Conservation (phyloP, 2,888 invertebrate genomes). For the Mamestra brassicae region DNA sequence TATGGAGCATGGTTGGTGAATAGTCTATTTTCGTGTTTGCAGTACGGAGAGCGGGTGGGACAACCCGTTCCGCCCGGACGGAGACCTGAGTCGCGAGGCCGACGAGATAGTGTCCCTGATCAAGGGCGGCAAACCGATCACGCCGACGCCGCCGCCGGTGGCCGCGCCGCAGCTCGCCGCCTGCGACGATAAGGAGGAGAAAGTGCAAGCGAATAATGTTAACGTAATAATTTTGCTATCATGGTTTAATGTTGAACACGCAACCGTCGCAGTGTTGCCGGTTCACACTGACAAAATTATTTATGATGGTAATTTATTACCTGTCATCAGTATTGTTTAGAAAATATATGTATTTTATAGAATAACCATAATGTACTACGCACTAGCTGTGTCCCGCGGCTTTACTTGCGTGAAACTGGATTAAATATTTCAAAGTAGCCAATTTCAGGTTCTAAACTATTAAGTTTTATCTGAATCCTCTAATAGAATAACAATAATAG, state of each 20-base stretch:
- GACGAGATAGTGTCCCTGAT: conserved; percentile 99
- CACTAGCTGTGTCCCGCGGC: too few relatives aligned
- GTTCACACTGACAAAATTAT: too few relatives aligned
- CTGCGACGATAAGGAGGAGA: conserved; percentile 87
- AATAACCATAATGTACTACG: too few relatives aligned
- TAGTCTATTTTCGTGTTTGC: conserved; percentile 67
- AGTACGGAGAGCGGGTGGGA: conserved; percentile 99
- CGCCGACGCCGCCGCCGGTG: conserved; percentile 91
- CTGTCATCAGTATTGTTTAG: too few relatives aligned
- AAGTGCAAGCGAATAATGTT: conserved; percentile 83
- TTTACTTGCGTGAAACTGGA: too few relatives aligned
- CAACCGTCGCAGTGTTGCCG: not conserved
- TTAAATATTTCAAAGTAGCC: too few relatives aligned
- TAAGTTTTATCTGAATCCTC: too few relatives aligned
- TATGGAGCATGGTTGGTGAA: conserved; percentile 39
- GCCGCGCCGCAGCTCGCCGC: conserved; percentile 90
- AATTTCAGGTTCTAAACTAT: too few relatives aligned
- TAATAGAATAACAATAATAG: too few relatives aligned
- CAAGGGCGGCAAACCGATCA: conserved; percentile 97
- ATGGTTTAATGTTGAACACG: conserved; percentile 1
- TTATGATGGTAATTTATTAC: too few relatives aligned
- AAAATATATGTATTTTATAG: too few relatives aligned
- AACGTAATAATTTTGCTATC: conserved; percentile 75
- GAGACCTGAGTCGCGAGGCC: conserved; percentile 98
- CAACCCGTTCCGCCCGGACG: conserved; percentile 99